Evolutionary conservation across 2,888 invertebrate genomes (phyloP), one percentile per base, ranked within the genome.

Genomic region (Dryobota labecula): DNA sequence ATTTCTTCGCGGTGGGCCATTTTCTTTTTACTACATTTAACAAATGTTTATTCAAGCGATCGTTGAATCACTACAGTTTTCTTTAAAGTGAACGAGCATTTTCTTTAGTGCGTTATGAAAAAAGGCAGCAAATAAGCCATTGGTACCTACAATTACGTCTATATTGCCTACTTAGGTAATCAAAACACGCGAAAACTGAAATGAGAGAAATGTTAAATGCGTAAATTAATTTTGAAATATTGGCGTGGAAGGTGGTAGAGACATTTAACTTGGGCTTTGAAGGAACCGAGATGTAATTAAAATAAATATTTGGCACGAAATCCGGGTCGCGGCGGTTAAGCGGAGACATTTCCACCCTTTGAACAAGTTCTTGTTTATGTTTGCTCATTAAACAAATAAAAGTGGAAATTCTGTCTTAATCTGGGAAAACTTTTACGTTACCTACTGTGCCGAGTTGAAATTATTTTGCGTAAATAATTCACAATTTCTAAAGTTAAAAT

Each of bases 281-380:
- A 92, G 92, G 89, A 92, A 92, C 92, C 89, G 90, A 92, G 93
- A 92, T 92, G 93, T 95, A 95, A 95, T 95, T 95, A 95, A 95
- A 95, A 95, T 95, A 95, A 95, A 95, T 95, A 95, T 95, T 95
- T 95, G 95, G 92, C 93, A 91, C 92, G 90, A 93, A 95, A 95
- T 94, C 94, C 92, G 93, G 94, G 94, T 92, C 91, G 91, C 89
- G 88, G 94, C 89, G 94, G 94, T 94, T 95, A 94, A 93, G 93
- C 91, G 91, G 92, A 94, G 94, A 94, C 94, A 93, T 95, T 94
- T 90, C 90, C 91, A 93, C 94, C 94, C 95, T 95, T 95, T 95
- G 95, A 95, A 92, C 92, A 94, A 95, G 90, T 95, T 94, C 91
- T 92, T 95, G 94, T 95, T 95, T 95, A 92, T 94, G 94, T 95